phyloP scores from a whole-genome alignment of 2,113 vertebrate species.

The Fukomys damarensis region DNA sequence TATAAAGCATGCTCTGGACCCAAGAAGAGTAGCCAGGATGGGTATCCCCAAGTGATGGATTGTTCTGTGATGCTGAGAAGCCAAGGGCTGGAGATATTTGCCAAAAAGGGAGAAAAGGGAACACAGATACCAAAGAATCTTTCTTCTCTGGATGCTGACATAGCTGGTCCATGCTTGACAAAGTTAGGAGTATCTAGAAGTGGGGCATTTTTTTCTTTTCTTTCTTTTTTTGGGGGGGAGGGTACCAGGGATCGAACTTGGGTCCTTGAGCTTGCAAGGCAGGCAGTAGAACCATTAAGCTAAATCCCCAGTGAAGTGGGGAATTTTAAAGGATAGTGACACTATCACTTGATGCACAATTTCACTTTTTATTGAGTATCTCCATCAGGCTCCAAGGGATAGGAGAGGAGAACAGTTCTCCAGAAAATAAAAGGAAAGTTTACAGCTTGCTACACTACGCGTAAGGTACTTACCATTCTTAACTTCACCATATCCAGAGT shows the following conservation, averaged over 20 bases:
- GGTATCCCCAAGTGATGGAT: neutral
- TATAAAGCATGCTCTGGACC: neutral
- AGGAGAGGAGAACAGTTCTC: neutral
- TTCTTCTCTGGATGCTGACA: neutral
- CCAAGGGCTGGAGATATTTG: neutral
- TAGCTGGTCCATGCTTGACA: neutral
- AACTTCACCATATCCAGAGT: neutral
- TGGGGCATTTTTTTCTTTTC: neutral
- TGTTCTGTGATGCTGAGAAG: neutral
- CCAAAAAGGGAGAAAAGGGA: neutral
- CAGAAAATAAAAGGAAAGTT: neutral
- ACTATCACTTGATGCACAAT: neutral
- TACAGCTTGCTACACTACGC: neutral
- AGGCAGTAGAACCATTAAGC: too few relatives aligned
- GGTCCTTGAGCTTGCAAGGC: too few relatives aligned
- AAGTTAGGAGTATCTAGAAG: neutral
- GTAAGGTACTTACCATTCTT: neutral
- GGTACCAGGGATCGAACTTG: too few relatives aligned
- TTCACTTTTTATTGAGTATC: neutral
- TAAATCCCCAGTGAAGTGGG: too few relatives aligned
- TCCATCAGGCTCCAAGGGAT: neutral
- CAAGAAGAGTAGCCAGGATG: neutral
- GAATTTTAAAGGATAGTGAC: neutral
- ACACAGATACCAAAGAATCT: neutral
- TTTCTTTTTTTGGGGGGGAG: too few relatives aligned